Evolutionary conservation across 1,140 invertebrate species (phyloP).

Genomic region (Pogonognathellus flavescens): DNA sequence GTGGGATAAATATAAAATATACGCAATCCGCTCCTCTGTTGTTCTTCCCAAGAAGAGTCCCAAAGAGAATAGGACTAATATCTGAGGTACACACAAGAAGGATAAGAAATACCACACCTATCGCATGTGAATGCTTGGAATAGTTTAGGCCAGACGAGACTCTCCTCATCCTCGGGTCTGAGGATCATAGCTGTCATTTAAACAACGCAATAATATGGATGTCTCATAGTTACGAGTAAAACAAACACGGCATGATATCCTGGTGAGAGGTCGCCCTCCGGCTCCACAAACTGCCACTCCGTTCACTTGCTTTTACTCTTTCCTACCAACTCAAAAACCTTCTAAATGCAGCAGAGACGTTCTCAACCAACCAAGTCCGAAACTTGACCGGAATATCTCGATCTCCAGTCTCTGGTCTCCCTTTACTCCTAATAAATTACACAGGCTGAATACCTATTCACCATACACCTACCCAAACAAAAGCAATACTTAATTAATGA

Average conservation of each 20-base stretch:
- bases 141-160: conserved; percentile 47
- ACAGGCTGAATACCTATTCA: too few species aligned
- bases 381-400: too few species aligned
- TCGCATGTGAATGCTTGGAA: conserved; percentile 56
- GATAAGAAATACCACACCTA: conserved; percentile 57
- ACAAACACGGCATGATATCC: conserved; percentile 62
- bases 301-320: conserved; percentile 5
- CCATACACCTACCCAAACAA: too few species aligned
- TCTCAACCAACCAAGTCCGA: not conserved
- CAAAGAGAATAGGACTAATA: too few species aligned
- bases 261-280: conserved; percentile 62
- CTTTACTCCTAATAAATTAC: too few species aligned
- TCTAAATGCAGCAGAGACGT: not conserved
- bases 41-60: too few species aligned
- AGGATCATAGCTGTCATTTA: conserved; percentile 61
- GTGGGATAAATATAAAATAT: too few species aligned
- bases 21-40: too few species aligned
- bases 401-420: too few species aligned
- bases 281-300: conserved; percentile 40
- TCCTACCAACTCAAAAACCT: not conserved
- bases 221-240: conserved; percentile 63
- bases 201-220: conserved; percentile 63
- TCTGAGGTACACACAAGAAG: not conserved
- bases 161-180: conserved; percentile 45
- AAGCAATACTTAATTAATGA: too few species aligned